A percentile compares a stretch with the other conserved stretches of the same genome.
Evolutionary conservation across 2,113 vertebrate species (phyloP).

Genomic region (Nipponia nippon): DNA sequence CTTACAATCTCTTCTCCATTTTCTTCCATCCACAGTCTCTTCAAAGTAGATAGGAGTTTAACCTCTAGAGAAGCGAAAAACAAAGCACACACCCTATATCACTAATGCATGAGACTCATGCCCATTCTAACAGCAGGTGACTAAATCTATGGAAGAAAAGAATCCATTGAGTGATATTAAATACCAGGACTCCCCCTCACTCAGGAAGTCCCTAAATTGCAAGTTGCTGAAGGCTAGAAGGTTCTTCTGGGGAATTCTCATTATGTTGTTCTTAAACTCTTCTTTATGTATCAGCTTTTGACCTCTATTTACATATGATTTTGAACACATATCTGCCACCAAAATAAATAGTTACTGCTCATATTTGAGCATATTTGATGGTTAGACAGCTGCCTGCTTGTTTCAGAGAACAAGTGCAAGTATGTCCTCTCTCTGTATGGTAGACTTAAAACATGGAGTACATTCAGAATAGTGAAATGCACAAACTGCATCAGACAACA

Average conservation of each 20-base stretch:
- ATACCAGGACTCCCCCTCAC: not conserved
- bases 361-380: too few relatives aligned
- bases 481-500: not conserved
- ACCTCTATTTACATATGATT: not conserved
- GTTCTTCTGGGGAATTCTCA: not conserved
- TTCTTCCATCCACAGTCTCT: not conserved
- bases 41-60: not conserved
- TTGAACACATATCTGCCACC: not conserved
- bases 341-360: not conserved
- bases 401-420: not conserved
- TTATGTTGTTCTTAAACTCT: not conserved
- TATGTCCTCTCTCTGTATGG: not conserved
- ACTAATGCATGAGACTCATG: not conserved
- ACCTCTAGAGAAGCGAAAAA: not conserved
- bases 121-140: not conserved
- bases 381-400: not conserved
- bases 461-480: not conserved
- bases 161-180: not conserved
- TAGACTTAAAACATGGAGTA: not conserved
- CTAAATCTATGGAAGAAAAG: not conserved
- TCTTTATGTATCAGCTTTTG: not conserved
- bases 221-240: not conserved
- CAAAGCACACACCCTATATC: not conserved
- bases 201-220: not conserved
- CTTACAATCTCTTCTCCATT: not conserved